phyloP scores from a whole-genome alignment of 2,888 invertebrate genomes.

The Patella depressa region DNA sequence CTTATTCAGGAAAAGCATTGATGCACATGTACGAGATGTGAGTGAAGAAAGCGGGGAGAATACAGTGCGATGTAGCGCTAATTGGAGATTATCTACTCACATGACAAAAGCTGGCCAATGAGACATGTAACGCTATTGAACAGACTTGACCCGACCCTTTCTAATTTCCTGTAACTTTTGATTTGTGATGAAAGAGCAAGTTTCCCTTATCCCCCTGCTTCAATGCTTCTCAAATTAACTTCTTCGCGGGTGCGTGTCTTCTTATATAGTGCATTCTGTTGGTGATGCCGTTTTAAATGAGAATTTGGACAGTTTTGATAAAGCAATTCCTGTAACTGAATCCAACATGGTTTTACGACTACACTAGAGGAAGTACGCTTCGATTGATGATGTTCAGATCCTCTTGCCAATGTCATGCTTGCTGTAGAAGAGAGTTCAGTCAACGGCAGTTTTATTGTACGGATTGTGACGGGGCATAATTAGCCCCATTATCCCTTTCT shows the following conservation, averaged over 20 bases:
- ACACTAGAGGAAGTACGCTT: constrained; percentile 16
- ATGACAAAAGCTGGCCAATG: background rate
- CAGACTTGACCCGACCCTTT: constrained; percentile 13
- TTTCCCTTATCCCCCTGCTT: constrained; percentile 9
- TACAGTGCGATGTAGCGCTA: no score
- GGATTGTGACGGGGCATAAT: constrained; percentile 1
- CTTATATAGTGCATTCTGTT: constrained; percentile 14
- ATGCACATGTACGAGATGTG: no score
- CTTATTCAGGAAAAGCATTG: no score
- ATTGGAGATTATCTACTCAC: background rate
- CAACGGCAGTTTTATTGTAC: background rate
- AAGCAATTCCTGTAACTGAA: constrained; percentile 16
- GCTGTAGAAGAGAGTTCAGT: background rate
- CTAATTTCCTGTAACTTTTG: constrained; percentile 25
- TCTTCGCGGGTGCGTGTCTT: constrained; percentile 20
- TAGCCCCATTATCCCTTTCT: constrained; percentile 2
- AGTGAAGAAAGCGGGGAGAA: no score
- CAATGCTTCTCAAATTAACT: constrained; percentile 24
- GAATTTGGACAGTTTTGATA: constrained; percentile 22
- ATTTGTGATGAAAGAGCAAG: background rate
- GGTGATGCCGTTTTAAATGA: constrained; percentile 17
- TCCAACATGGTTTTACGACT: background rate
- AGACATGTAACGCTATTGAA: constrained; percentile 16
- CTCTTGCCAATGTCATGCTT: constrained; percentile 20
- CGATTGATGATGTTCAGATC: constrained; percentile 19